Conservation (phyloP, 2,888 invertebrate genomes). For the Phymatocera aterrima region DNA sequence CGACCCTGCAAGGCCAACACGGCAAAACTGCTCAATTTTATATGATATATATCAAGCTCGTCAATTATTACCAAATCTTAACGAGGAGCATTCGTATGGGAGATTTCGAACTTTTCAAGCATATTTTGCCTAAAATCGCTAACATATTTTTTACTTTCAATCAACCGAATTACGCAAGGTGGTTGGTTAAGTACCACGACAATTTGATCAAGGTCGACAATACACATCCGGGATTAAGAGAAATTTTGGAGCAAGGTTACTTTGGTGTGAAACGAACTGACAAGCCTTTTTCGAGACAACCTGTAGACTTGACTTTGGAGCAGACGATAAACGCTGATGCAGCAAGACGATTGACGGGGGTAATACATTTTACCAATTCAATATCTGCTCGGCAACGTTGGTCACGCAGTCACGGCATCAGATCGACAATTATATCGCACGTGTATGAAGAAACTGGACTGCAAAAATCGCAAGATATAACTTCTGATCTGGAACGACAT, state of each 20-base stretch:
- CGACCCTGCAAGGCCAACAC: constrained; percentile 52
- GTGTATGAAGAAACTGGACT: constrained; percentile 47
- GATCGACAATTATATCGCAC: constrained; percentile 53
- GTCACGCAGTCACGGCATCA: constrained; percentile 50
- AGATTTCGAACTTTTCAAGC: constrained; percentile 47
- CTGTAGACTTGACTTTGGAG: constrained; percentile 54
- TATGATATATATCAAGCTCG: constrained; percentile 54
- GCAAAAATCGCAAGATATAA: constrained; percentile 46
- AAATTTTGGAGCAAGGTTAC: constrained; percentile 32
- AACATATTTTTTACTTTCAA: constrained; percentile 50
- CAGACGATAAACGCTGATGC: constrained; percentile 58
- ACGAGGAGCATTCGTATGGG: constrained; percentile 55
- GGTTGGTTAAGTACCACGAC: constrained; percentile 47
- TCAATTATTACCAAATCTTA: constrained; percentile 55
- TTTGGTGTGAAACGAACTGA: constrained; percentile 52
- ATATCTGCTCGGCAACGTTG: constrained; percentile 58
- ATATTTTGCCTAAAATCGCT: constrained; percentile 47
- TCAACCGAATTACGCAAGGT: constrained; percentile 53
- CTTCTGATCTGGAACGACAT: constrained; percentile 44
- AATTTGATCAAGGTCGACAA: constrained; percentile 47
- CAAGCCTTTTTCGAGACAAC: constrained; percentile 52
- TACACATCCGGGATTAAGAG: constrained; percentile 48
- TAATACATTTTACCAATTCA: constrained; percentile 54
- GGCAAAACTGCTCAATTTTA: constrained; percentile 61
- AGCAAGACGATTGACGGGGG: constrained; percentile 51